phyloP scores from a whole-genome alignment of 2,113 vertebrate genomes.

The Campylomormyrus tamandua region DNA sequence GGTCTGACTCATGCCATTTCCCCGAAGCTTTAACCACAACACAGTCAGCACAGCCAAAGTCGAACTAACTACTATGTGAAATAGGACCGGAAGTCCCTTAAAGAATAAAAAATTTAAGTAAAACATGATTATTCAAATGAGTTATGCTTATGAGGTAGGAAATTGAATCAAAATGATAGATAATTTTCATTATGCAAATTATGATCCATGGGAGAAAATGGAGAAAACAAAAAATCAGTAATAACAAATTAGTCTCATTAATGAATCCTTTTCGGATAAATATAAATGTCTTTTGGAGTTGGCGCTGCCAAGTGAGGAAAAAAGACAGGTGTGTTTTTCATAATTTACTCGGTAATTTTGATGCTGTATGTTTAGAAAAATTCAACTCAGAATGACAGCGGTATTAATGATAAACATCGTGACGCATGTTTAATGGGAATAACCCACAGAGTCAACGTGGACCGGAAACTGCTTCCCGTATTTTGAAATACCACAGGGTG shows the following conservation, averaged over 20 bases:
- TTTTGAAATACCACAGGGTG: background rate
- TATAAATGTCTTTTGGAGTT: background rate
- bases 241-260: constrained; percentile 3
- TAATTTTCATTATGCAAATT: constrained; percentile 3
- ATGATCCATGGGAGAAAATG: background rate
- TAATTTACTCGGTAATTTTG: background rate
- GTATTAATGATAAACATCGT: background rate
- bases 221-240: background rate
- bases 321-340: background rate
- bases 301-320: background rate
- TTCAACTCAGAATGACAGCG: background rate
- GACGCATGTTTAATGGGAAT: background rate
- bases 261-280: background rate
- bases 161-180: constrained; percentile 9
- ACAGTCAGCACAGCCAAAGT: background rate
- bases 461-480: background rate
- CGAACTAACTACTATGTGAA: background rate
- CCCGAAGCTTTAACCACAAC: background rate
- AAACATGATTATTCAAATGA: background rate
- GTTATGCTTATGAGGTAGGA: background rate
- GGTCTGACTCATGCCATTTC: background rate
- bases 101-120: background rate
- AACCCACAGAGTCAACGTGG: background rate
- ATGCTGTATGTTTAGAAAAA: background rate
- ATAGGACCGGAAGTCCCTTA: background rate